These are phyloP conservation scores for Cantharis rustica DNA, from an alignment of 2,888 invertebrate genomes.

Conservation along the genomic window DNA sequence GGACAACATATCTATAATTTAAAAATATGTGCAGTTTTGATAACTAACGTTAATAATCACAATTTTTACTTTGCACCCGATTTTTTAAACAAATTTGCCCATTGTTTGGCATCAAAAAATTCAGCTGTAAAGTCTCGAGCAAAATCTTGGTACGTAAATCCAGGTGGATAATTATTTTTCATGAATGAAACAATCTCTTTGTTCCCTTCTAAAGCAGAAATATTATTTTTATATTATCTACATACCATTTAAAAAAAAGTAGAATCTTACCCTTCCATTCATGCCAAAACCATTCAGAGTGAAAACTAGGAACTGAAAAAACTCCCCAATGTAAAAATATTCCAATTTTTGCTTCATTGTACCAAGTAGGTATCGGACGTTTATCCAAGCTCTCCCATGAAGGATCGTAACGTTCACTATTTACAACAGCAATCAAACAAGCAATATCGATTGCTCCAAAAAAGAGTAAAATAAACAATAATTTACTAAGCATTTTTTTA, in stretches of 20 bases:
- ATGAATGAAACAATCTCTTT: constrained; percentile 67
- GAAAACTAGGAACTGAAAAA: constrained; percentile 86
- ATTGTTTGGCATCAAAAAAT: constrained; percentile 81
- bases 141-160: constrained; percentile 91
- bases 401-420: constrained; percentile 64
- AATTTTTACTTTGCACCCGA: constrained; percentile 80
- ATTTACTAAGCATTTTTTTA: not conserved
- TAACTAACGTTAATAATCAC: not conserved
- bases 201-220: not conserved
- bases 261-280: constrained; percentile 69
- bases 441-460: not conserved
- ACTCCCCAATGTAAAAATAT: constrained; percentile 96
- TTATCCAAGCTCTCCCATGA: constrained; percentile 85
- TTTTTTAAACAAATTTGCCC: constrained; percentile 81
- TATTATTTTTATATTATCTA: not conserved
- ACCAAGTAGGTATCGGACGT: constrained; percentile 85
- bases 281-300: constrained; percentile 83
- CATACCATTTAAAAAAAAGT: not conserved
- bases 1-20: constrained; percentile 71
- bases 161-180: constrained; percentile 80
- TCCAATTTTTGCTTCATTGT: constrained; percentile 87
- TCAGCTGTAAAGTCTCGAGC: constrained; percentile 87
- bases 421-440: not conserved
- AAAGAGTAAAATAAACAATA: not conserved
- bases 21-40: not conserved